Conservation (phyloP, 2,888 invertebrate genomes). For the Aleiodes alternator region DNA sequence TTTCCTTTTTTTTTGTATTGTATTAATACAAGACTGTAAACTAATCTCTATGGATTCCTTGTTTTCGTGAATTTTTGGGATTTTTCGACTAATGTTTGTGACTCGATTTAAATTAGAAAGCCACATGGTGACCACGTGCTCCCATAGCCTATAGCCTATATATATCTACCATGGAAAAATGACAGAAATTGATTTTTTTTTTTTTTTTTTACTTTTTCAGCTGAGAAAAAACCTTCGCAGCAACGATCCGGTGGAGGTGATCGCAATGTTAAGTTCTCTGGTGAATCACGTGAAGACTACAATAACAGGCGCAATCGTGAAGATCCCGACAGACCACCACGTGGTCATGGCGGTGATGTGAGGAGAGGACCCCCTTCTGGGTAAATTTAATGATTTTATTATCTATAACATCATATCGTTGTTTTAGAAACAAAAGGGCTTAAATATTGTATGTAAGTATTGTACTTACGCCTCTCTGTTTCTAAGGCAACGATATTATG, state of each 20-base stretch:
- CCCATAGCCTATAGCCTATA: conserved; percentile 54
- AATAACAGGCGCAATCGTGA: conserved; percentile 83
- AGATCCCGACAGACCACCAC: conserved; percentile 71
- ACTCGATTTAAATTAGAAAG: conserved; percentile 22
- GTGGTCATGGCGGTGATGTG: conserved; percentile 64
- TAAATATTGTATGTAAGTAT: too few relatives aligned
- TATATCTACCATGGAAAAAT: conserved; percentile 58
- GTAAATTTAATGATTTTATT: conserved; percentile 51
- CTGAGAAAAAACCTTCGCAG: conserved; percentile 72
- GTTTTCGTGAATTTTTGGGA: background rate
- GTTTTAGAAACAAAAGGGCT: too few relatives aligned
- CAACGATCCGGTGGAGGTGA: conserved; percentile 69
- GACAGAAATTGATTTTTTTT: conserved; percentile 50
- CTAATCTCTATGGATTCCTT: background rate
- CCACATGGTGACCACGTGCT: conserved; percentile 58
- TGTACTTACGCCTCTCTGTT: too few relatives aligned
- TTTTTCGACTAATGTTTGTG: background rate
- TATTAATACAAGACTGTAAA: too few relatives aligned
- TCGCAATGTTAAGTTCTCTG: conserved; percentile 77
- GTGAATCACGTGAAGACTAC: conserved; percentile 84
- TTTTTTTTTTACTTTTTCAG: conserved; percentile 7
- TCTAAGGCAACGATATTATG: too few relatives aligned
- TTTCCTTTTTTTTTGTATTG: background rate
- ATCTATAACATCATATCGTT: background rate
- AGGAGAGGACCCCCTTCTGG: conserved; percentile 69